These are phyloP conservation scores for Poeciliopsis turrubarensis DNA, from an alignment of 2,113 vertebrate species.

Conservation along the genomic window DNA sequence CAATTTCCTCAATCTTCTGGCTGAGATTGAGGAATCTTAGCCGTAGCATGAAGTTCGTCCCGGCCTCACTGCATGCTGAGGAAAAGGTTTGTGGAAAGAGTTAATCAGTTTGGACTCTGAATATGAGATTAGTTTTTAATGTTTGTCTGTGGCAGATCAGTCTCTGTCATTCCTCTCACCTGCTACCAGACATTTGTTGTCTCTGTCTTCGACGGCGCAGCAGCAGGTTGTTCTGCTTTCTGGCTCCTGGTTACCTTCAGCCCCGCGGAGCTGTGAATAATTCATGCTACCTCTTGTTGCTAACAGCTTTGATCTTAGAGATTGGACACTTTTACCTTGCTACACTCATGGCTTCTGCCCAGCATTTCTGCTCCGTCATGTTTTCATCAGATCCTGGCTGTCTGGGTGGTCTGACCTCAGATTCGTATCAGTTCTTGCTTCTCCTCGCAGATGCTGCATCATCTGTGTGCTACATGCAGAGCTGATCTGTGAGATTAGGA, in stretches of 20 bases:
- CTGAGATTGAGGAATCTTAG: too few relatives aligned
- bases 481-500: background rate
- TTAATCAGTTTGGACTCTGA: background rate
- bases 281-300: background rate
- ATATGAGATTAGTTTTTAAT: background rate
- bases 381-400: background rate
- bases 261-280: background rate
- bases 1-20: too few relatives aligned
- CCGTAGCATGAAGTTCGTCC: too few relatives aligned
- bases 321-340: background rate
- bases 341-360: background rate
- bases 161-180: background rate
- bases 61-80: too few relatives aligned
- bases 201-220: too few relatives aligned
- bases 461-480: background rate
- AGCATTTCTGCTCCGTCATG: background rate
- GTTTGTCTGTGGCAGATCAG: too few relatives aligned
- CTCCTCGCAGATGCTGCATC: background rate
- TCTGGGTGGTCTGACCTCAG: background rate
- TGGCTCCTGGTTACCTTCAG: background rate
- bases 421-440: background rate
- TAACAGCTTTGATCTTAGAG: background rate
- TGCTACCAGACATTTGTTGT: too few relatives aligned
- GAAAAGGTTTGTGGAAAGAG: background rate
- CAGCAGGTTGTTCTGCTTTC: background rate